A percentile compares a stretch with the other conserved stretches of the same genome.
These are phyloP conservation scores for Lasioglossum oenotherae DNA, from an alignment of 2,888 invertebrate genomes.

Conservation along the genomic window DNA sequence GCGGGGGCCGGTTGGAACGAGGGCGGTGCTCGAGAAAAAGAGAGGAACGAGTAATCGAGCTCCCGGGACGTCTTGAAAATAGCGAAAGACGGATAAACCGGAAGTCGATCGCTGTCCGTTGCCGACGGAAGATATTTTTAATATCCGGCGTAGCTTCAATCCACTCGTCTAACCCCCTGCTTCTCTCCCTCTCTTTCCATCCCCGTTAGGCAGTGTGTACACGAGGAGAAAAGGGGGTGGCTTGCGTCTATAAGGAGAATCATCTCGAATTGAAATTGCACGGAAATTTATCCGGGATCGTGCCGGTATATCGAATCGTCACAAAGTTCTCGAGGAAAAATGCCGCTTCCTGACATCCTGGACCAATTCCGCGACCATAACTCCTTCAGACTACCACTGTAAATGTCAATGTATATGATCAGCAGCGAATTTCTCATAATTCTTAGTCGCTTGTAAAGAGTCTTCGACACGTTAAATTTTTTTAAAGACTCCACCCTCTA, in stretches of 20 bases:
- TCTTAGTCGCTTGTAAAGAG: too few relatives aligned
- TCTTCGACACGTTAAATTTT: too few relatives aligned
- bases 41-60: constrained; percentile 45
- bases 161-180: constrained; percentile 33
- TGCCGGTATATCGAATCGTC: constrained; percentile 30
- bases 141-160: constrained; percentile 75
- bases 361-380: not conserved
- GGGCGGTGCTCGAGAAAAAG: not conserved
- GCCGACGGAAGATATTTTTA: constrained; percentile 78
- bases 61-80: constrained; percentile 43
- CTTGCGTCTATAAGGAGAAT: constrained; percentile 48
- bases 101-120: constrained; percentile 75
- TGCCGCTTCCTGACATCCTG: not conserved
- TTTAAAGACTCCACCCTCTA: too few relatives aligned
- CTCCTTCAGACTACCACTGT: not conserved
- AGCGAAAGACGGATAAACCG: constrained; percentile 61
- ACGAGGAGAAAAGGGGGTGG: constrained; percentile 1
- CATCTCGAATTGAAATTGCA: constrained; percentile 70
- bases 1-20: not conserved
- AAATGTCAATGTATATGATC: too few relatives aligned
- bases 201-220: constrained; percentile 2
- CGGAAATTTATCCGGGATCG: constrained; percentile 63
- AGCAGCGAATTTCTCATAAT: too few relatives aligned
- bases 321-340: constrained; percentile 41
- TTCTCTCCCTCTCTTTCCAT: not conserved